A percentile compares a stretch with the other conserved stretches of the same genome.
Evolutionary conservation across 2,888 invertebrate species (phyloP).

Genomic region (Heliconius erato): DNA sequence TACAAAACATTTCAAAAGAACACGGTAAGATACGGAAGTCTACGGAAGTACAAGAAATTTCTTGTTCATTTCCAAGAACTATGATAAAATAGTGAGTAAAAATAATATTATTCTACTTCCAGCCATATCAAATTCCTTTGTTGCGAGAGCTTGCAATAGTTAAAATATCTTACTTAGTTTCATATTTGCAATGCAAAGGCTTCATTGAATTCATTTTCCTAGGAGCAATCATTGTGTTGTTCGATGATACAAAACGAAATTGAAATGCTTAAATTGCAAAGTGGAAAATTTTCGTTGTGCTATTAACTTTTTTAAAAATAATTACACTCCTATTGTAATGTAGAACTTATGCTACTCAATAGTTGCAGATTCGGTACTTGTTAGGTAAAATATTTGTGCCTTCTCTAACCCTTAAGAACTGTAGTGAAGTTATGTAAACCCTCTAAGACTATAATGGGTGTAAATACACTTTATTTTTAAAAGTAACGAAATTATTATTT

Average conservation of each 20-base stretch:
- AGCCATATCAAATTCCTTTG: background rate
- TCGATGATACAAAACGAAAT: background rate
- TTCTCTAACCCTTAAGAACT: too few species aligned
- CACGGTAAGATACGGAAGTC: background rate
- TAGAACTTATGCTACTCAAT: too few species aligned
- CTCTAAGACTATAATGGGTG: too few species aligned
- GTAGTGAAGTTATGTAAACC: too few species aligned
- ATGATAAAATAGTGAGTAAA: background rate
- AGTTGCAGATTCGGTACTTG: too few species aligned
- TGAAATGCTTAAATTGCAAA: background rate
- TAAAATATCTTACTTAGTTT: background rate
- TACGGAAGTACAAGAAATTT: background rate
- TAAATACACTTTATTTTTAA: too few species aligned
- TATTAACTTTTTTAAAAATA: too few species aligned
- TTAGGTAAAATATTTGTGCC: too few species aligned
- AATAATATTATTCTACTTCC: background rate
- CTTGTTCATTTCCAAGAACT: background rate
- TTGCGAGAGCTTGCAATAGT: background rate
- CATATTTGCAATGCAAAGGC: conserved; percentile 8
- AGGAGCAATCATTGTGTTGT: background rate
- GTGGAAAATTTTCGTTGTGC: background rate
- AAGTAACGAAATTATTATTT: too few species aligned
- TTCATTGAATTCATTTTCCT: background rate
- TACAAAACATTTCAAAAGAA: background rate
- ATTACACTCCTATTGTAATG: too few species aligned